Conservation (phyloP, 2,113 vertebrate species). For the Clarias gariepinus region DNA sequence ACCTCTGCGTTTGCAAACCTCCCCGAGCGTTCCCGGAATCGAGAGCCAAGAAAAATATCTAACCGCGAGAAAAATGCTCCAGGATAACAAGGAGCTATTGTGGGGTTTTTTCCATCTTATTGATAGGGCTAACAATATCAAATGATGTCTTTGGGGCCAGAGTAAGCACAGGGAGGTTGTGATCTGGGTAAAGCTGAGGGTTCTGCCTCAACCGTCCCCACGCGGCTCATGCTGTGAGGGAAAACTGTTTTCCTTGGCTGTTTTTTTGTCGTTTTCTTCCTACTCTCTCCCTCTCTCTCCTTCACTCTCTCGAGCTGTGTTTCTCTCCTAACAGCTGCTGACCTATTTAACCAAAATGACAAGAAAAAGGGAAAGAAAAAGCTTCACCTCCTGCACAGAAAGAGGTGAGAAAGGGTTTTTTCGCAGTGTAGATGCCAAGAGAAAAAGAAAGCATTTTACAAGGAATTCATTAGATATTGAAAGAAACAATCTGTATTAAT, state of each 20-base stretch:
- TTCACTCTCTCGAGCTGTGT: neutral
- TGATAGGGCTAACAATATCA: slow-evolving; percentile 15
- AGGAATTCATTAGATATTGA: neutral
- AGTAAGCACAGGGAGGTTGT: slow-evolving; percentile 9
- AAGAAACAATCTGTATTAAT: neutral
- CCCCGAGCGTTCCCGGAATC: slow-evolving; percentile 6
- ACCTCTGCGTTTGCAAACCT: neutral
- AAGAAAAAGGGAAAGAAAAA: slow-evolving; percentile 53
- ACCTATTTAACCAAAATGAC: slow-evolving; percentile 73
- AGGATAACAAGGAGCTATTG: slow-evolving; percentile 28
- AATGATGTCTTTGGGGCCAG: neutral
- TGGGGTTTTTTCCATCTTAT: neutral
- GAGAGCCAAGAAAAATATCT: neutral
- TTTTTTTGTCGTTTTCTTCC: slow-evolving; percentile 55
- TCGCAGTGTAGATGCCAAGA: neutral
- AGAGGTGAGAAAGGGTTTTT: slow-evolving; percentile 25
- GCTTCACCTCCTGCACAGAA: slow-evolving; percentile 67
- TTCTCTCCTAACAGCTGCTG: slow-evolving; percentile 71
- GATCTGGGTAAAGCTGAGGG: slow-evolving; percentile 7
- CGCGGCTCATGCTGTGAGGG: slow-evolving; percentile 62
- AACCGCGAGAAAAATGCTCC: slow-evolving; percentile 6
- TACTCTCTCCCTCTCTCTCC: slow-evolving; percentile 34
- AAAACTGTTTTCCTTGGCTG: slow-evolving; percentile 69
- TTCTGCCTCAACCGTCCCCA: slow-evolving; percentile 28
- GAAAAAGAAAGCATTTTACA: neutral